Conservation (phyloP, 2,888 invertebrate genomes). For the Cataglyphis altisquamis region DNA sequence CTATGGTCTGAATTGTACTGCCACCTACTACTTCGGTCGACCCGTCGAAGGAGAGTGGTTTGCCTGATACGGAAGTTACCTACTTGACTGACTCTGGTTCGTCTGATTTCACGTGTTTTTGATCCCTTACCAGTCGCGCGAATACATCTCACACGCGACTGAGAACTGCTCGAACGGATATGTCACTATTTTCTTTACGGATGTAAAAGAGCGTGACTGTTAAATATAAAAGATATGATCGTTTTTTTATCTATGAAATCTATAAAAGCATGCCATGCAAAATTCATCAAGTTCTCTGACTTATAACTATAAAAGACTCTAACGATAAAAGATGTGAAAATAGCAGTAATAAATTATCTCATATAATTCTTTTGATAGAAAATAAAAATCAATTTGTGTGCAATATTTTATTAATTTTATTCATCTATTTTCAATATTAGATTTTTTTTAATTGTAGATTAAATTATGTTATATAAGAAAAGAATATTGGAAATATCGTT, state of each 20-base stretch:
- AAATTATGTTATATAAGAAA: background rate
- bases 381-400: background rate
- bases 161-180: background rate
- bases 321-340: background rate
- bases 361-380: background rate
- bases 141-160: background rate
- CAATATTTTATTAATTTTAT: background rate
- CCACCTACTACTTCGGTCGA: constrained; percentile 80
- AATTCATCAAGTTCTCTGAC: background rate
- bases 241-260: background rate
- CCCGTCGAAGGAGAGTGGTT: constrained; percentile 60
- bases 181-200: constrained; percentile 29
- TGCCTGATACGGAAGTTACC: constrained; percentile 82
- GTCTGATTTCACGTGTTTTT: background rate
- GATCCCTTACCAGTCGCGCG: constrained; percentile 41
- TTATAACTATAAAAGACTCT: no score
- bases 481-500: background rate
- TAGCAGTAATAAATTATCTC: background rate
- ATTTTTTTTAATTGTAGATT: background rate
- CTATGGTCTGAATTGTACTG: constrained; percentile 80
- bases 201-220: background rate
- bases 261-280: background rate
- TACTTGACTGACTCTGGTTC: constrained; percentile 71
- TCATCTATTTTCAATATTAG: background rate
- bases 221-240: constrained; percentile 4